Percentiles rank a stretch among this genome's conserved stretches.
These are phyloP conservation scores for Polylopha cassiicola DNA, from an alignment of 2,888 invertebrate genomes.

Conservation along the genomic window DNA sequence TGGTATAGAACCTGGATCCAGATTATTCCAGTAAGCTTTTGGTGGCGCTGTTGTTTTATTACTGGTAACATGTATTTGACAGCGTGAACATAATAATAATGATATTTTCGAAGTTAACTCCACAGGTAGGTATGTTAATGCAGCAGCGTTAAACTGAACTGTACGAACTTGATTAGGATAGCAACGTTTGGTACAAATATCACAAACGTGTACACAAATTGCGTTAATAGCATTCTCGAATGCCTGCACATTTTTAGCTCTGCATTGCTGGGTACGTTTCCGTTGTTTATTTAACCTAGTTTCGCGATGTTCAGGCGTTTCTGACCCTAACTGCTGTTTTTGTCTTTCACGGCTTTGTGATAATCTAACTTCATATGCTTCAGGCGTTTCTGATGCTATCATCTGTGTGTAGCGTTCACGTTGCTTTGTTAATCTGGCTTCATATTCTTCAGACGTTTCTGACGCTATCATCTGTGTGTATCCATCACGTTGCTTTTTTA, in stretches of 20 bases:
- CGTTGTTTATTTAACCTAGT: constrained; percentile 15
- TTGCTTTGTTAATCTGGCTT: constrained; percentile 10
- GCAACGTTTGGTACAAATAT: constrained; percentile 24
- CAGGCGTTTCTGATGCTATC: constrained; percentile 10
- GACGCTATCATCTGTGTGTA: too few relatives aligned
- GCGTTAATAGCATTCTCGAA: constrained; percentile 21
- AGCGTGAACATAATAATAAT: constrained; percentile 24
- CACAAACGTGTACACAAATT: constrained; percentile 23
- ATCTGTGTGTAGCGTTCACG: constrained; percentile 10
- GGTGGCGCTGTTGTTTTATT: constrained; percentile 27
- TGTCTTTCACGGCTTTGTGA: constrained; percentile 1
- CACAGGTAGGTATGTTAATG: constrained; percentile 24
- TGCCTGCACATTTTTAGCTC: too few relatives aligned
- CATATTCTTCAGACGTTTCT: constrained; percentile 9
- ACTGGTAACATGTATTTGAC: constrained; percentile 24
- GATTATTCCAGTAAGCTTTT: constrained; percentile 30
- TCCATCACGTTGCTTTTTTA: too few relatives aligned
- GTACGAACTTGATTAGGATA: constrained; percentile 23
- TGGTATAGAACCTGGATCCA: constrained; percentile 28
- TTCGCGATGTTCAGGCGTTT: constrained; percentile 14
- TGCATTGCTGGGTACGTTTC: constrained; percentile 10
- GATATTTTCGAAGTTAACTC: constrained; percentile 23
- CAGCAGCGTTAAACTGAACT: too few relatives aligned
- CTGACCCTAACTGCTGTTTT: constrained; percentile 1
- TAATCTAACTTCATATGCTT: constrained; percentile 1